Evolutionary conservation across 2,113 vertebrate genomes (phyloP), one percentile per base, ranked within the genome.

Genomic region (Lethenteron camtschaticum): DNA sequence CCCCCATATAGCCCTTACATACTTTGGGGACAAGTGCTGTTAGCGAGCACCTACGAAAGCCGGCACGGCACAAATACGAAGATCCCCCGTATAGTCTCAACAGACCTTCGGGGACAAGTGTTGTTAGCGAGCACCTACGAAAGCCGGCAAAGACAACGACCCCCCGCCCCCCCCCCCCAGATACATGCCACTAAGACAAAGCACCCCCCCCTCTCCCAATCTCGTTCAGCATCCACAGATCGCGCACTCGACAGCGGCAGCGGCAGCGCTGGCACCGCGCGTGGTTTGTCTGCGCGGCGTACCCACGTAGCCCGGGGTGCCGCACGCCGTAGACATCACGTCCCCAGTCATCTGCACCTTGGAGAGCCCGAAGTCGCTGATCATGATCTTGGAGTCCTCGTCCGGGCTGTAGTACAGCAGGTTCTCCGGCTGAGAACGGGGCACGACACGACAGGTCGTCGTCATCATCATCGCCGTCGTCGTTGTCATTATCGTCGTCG

Each of bases 301-400:
- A 95, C 91, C 91, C 58, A 96, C 94, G 2, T 96, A 96, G 80
- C 94, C 90, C 0, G 91, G 90, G 4, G 91, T 95, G 20, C 91
- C 91, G 0, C 90, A 96, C 2, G 91, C 90, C 0, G 88, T 99
- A n/a, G 91, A 87, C 83, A 99, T 95, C 76, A 99, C 86, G 0
- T 86, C 95, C 72, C 84, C 84, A 0, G 85, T 85, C 68, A 83
- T 86, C 76, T 96, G 90, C 0, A 97, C 92, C 81, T 97, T 97
- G 0, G 94, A 97, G 71, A 97, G 79, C 18, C 94, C 94, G 0
- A 96, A 97, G 78, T 96, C 91, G 0, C 91, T 96, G 80, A 96
- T 96, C 94, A 97, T 97, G 79, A 96, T 97, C 77, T 95, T 96
- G 72, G 94, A 95, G 78, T 97, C 91, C 75, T 95, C 87, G 0